A percentile compares a stretch with the other conserved stretches of the same genome.
Evolutionary conservation across 2,797 vertebrate species (phyloP).

Genomic region (Ctenosaura bakeri): DNA sequence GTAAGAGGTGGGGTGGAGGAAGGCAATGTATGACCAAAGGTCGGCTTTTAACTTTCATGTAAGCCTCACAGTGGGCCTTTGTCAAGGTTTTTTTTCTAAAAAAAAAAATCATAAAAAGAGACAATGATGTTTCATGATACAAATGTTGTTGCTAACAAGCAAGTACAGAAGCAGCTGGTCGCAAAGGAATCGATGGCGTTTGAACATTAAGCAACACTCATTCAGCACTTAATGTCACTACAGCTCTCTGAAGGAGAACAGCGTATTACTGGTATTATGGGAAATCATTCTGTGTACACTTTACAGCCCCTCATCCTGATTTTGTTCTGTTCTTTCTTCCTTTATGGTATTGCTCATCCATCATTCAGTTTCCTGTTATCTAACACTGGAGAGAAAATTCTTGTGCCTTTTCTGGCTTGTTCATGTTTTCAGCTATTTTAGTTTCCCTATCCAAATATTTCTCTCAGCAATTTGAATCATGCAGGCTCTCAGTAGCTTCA

Average conservation of each 20-base stretch:
- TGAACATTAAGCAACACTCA: constrained; percentile 53
- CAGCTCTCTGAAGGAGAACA: constrained; percentile 37
- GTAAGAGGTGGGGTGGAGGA: constrained; percentile 13
- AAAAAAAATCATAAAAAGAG: constrained; percentile 32
- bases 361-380: not conserved
- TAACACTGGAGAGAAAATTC: not conserved
- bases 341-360: constrained; percentile 25
- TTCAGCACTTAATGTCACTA: constrained; percentile 30
- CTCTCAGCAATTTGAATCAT: not conserved
- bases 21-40: constrained; percentile 57
- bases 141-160: constrained; percentile 52
- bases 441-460: not conserved
- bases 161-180: constrained; percentile 49
- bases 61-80: constrained; percentile 46
- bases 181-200: constrained; percentile 45
- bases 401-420: not conserved
- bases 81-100: constrained; percentile 54
- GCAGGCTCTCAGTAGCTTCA: not conserved
- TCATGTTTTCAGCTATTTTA: constrained; percentile 6
- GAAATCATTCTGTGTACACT: constrained; percentile 36
- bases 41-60: constrained; percentile 37
- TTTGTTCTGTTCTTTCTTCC: constrained; percentile 1
- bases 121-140: constrained; percentile 60
- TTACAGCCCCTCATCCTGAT: not conserved
- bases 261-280: constrained; percentile 44